These are phyloP conservation scores for Ictalurus furcatus DNA, from an alignment of 2,113 vertebrate species.

Conservation along the genomic window DNA sequence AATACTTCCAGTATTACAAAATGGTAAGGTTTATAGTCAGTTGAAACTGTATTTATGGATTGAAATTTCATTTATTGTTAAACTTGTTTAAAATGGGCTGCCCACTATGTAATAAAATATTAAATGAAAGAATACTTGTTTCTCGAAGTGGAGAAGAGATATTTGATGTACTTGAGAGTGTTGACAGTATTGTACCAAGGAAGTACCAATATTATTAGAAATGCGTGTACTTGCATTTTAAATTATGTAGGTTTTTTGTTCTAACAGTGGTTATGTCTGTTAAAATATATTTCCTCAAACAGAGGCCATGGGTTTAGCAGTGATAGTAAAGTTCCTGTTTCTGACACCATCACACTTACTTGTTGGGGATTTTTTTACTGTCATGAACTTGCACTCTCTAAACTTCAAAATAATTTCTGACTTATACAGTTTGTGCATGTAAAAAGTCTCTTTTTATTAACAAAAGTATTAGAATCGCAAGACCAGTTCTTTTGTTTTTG, in stretches of 20 bases:
- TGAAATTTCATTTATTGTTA: not conserved
- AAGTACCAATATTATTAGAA: not conserved
- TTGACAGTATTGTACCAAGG: not conserved
- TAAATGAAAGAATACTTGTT: not conserved
- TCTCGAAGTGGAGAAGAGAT: not conserved
- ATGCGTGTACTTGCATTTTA: not conserved
- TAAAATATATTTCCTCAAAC: not conserved
- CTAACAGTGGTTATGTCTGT: not conserved
- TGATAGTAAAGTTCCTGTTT: not conserved
- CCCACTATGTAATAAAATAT: not conserved
- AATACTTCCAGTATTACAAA: not conserved
- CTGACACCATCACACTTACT: not conserved
- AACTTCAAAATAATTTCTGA: no score
- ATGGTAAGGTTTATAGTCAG: not conserved
- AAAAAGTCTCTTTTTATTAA: no score
- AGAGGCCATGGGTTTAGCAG: not conserved
- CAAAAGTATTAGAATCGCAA: no score
- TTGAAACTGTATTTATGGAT: not conserved
- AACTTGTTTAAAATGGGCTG: not conserved
- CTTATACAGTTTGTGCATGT: no score
- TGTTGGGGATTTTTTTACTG: not conserved
- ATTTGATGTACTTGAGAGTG: not conserved
- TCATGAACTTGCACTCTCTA: not conserved
- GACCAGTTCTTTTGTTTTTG: no score
- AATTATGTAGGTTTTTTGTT: not conserved